Conservation (phyloP, 2,113 vertebrate species). For the Butorides virescens region DNA sequence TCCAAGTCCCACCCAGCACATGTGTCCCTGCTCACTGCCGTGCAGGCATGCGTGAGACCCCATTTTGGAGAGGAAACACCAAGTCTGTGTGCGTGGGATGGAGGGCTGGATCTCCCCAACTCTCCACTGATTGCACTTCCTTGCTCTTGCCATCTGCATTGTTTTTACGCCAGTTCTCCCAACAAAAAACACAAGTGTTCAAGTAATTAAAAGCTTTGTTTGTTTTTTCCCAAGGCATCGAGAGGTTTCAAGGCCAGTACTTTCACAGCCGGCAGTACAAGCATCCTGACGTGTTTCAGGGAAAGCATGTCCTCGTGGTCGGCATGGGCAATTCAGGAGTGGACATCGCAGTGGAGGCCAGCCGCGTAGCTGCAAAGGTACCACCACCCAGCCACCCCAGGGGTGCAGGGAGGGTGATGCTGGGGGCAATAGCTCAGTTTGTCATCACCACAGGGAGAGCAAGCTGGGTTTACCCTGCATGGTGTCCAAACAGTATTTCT, state of each 20-base stretch:
- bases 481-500: background rate
- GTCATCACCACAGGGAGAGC: background rate
- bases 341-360: slow-evolving; percentile 87
- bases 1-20: background rate
- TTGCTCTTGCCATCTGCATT: background rate
- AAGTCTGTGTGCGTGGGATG: background rate
- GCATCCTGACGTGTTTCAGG: slow-evolving; percentile 72
- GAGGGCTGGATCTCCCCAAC: background rate
- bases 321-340: slow-evolving; percentile 88
- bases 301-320: slow-evolving; percentile 84
- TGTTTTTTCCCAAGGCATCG: slow-evolving; percentile 71
- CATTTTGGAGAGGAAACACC: background rate
- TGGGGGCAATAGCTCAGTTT: background rate
- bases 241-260: slow-evolving; percentile 77
- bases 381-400: background rate
- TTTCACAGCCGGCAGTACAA: slow-evolving; percentile 88
- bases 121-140: background rate
- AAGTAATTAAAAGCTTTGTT: background rate
- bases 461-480: background rate
- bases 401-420: rapidly evolving
- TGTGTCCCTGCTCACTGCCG: background rate
- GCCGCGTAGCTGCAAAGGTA: slow-evolving; percentile 81
- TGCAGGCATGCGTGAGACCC: background rate
- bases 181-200: background rate
- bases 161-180: background rate